Evolutionary conservation across 2,113 vertebrate genomes (phyloP).

Genomic region (Petrocephalus microphthalmus): DNA sequence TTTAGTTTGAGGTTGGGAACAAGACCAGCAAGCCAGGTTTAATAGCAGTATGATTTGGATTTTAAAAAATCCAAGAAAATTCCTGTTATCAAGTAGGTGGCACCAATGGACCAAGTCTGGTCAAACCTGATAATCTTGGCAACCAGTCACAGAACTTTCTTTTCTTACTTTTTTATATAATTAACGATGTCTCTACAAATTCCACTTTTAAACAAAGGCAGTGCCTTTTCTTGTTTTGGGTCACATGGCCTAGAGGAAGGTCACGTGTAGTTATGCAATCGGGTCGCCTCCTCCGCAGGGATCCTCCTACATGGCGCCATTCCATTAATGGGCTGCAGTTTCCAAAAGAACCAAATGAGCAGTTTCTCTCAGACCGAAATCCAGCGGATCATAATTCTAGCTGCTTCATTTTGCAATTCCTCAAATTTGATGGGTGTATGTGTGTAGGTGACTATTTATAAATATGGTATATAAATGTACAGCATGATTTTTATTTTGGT

Average conservation of each 20-base stretch:
- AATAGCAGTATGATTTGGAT: background rate
- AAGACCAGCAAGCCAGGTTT: background rate
- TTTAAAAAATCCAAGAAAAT: background rate
- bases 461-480: conserved; percentile 75
- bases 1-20: background rate
- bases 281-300: no score
- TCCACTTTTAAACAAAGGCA: conserved; percentile 12
- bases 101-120: background rate
- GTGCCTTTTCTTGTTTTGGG: conserved; percentile 15
- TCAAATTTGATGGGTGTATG: conserved; percentile 36
- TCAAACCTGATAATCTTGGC: background rate
- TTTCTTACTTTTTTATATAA: conserved; percentile 3
- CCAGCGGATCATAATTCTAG: conserved; percentile 14
- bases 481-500: conserved; percentile 77
- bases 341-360: conserved; percentile 29
- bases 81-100: background rate
- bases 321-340: conserved; percentile 38
- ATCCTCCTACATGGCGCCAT: conserved; percentile 39
- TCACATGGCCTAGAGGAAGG: conserved; percentile 6
- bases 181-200: conserved; percentile 29
- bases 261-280: background rate
- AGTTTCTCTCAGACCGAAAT: background rate
- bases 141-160: background rate
- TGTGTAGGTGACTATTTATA: conserved; percentile 85
- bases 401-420: conserved; percentile 51